Percentiles rank a stretch among this genome's conserved stretches.
Conservation (phyloP, 2,888 invertebrate genomes). For the Chouioia cunea region DNA sequence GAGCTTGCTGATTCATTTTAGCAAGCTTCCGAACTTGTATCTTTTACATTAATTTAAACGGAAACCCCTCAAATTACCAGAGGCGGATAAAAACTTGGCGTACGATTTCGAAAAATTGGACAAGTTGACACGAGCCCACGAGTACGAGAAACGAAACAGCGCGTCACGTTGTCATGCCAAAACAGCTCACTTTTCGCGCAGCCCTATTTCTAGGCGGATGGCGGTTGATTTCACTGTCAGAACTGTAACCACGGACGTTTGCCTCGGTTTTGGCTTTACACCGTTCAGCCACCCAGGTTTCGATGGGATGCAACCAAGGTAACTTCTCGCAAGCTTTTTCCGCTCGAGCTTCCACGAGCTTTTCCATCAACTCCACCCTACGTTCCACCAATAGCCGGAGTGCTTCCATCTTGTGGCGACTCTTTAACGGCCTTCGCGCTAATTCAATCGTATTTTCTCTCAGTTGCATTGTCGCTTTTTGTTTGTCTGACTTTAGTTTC, state of each 20-base stretch:
- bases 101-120: no score
- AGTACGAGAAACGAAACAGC: no score
- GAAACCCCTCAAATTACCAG: no score
- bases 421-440: neutral
- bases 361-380: constrained; percentile 53
- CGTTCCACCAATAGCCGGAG: constrained; percentile 50
- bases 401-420: constrained; percentile 32
- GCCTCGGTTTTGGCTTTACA: constrained; percentile 20
- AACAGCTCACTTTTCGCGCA: constrained; percentile 23
- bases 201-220: neutral
- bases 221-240: constrained; percentile 35
- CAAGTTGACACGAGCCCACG: no score
- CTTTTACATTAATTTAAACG: no score
- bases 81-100: no score
- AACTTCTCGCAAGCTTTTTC: constrained; percentile 58
- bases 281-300: constrained; percentile 57
- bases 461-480: neutral
- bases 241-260: constrained; percentile 19
- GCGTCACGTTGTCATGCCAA: no score
- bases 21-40: no score
- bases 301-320: constrained; percentile 60
- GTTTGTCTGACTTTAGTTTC: neutral
- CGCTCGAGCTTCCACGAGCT: constrained; percentile 52
- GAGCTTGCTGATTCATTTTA: no score
- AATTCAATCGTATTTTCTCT: neutral